A percentile compares a stretch with the other conserved stretches of the same genome.
phyloP scores from a whole-genome alignment of 2,113 vertebrate genomes.

The Peromyscus polionotus region DNA sequence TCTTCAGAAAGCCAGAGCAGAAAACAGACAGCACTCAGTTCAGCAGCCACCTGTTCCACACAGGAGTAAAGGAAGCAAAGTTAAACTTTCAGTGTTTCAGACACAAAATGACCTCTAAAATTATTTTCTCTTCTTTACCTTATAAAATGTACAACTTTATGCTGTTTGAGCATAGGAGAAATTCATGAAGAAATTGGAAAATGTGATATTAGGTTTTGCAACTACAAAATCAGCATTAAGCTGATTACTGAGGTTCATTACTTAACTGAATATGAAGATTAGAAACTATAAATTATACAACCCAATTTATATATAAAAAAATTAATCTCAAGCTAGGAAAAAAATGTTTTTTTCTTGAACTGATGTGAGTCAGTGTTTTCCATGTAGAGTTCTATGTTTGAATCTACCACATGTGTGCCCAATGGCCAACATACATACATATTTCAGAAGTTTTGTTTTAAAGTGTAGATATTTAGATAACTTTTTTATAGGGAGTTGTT shows the following conservation, averaged over 20 bases:
- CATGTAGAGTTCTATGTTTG: constrained; percentile 64
- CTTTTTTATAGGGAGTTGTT: constrained; percentile 67
- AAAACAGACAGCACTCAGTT: constrained; percentile 80
- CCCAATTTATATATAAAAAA: constrained; percentile 80
- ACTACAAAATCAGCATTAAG: constrained; percentile 81
- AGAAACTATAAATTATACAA: constrained; percentile 78
- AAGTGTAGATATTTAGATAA: constrained; percentile 57
- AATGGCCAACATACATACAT: constrained; percentile 47
- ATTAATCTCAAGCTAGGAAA: constrained; percentile 53
- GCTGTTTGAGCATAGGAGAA: constrained; percentile 78
- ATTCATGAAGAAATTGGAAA: constrained; percentile 82
- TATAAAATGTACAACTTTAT: constrained; percentile 71
- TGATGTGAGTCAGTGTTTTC: constrained; percentile 69
- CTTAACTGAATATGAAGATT: constrained; percentile 82
- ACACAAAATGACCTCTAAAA: constrained; percentile 74
- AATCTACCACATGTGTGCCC: constrained; percentile 45
- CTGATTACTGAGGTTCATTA: constrained; percentile 82
- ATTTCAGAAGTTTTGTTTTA: constrained; percentile 54
- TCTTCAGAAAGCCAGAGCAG: constrained; percentile 82
- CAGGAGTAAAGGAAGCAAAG: constrained; percentile 75
- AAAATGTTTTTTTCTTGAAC: constrained; percentile 55
- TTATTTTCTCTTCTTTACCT: constrained; percentile 49
- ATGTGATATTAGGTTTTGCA: constrained; percentile 80
- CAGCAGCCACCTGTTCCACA: constrained; percentile 44
- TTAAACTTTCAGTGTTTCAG: constrained; percentile 74